These are phyloP conservation scores for Fopius arisanus DNA, from an alignment of 1,140 invertebrate species.

Conservation along the genomic window DNA sequence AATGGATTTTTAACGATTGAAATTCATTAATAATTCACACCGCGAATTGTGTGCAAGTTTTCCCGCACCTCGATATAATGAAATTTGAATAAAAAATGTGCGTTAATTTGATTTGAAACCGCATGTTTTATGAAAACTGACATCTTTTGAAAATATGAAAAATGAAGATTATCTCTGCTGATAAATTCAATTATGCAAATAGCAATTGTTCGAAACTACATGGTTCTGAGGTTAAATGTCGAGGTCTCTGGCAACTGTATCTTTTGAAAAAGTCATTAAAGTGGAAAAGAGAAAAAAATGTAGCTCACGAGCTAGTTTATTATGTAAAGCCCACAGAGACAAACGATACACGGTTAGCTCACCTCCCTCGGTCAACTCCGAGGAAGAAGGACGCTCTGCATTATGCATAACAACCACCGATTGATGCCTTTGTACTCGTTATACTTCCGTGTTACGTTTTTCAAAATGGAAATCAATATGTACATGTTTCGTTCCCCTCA, in stretches of 20 bases:
- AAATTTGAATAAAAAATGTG: too few relatives aligned
- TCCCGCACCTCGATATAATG: too few relatives aligned
- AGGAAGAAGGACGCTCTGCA: conserved; percentile 30
- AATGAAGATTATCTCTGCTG: not conserved
- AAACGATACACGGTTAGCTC: conserved; percentile 24
- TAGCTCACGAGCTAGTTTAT: conserved; percentile 26
- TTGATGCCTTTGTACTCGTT: not conserved
- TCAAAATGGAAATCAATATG: not conserved
- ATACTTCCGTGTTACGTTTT: conserved; percentile 7
- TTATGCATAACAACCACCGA: conserved; percentile 26
- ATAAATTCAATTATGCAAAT: not conserved
- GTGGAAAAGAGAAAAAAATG: conserved; percentile 12
- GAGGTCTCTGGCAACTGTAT: not conserved
- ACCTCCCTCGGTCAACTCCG: conserved; percentile 19
- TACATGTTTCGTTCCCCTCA: not conserved
- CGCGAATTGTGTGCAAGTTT: too few relatives aligned
- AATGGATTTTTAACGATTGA: not conserved
- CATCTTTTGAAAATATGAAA: not conserved
- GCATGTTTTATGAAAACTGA: too few relatives aligned
- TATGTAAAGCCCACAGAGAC: conserved; percentile 29
- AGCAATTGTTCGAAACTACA: not conserved
- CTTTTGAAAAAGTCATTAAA: not conserved
- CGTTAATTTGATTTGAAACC: too few relatives aligned
- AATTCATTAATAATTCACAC: too few relatives aligned
- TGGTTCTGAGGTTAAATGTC: not conserved